Base-by-base conservation (phyloP, 2,888 invertebrate genomes). In the Orthosia cruda region DNA sequence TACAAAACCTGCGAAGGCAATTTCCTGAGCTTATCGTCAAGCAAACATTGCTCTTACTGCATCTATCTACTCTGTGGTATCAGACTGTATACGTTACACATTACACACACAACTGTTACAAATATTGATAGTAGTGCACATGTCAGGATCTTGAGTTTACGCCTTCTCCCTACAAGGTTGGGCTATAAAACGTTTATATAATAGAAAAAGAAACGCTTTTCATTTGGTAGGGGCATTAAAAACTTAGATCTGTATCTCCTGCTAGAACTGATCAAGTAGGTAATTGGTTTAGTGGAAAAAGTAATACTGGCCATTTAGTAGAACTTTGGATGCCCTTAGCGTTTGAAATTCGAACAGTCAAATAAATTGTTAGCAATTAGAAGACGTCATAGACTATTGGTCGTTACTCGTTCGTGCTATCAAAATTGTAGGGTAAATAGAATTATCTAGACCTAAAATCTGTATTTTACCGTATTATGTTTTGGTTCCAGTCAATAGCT, bases 101-200 rank as follows among this genome's bases (percentile, higher is more conserved):
- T 52, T 66, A 74, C 66, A 67, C 74, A 81, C 47, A 76, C 47
- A 75, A 81, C 83, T 80, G 87, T 83, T 80, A 85, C 83, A 85
- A 86, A 86, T 86, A 86, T 87, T 86, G 86, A 81, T 66, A 75
- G 78, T 68, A 76, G 68, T 66, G 71, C 76, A 66, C 83, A 74
- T 71, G 81, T 61, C 54, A 74, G 81, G 78, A 83, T 68, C 54
- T 52, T 50, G 47, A 74, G 72, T 83, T 82, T 80, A 73, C 65
- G 72, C 32, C 63, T 71, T 57, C 18, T 12, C 73, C 81, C 18
- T 82, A 83, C n/a, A 79, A 74, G 80, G 81, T 61, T 64, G 11
- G 58, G 59, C 66, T 59, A 75, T 84, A 65, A 87, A 70, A 54
- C 69, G 73, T 63, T 80, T 66, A 71, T 50, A 50, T 80, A 58